Percentiles rank a stretch among this genome's conserved stretches.
These are phyloP conservation scores for Tangara arthus DNA, from an alignment of 2,797 vertebrate species.

Conservation along the genomic window DNA sequence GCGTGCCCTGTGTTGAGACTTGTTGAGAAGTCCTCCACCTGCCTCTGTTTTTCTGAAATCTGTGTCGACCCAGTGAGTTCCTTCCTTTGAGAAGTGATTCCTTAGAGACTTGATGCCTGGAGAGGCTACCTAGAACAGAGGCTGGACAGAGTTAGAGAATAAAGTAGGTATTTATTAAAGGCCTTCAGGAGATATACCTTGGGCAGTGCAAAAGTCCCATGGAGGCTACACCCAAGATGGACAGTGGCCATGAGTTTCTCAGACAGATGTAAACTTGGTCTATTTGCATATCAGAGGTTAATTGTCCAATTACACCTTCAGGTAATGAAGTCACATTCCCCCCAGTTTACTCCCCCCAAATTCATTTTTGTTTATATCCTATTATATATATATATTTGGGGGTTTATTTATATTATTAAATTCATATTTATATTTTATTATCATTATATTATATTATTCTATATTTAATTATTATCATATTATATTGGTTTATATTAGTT, in stretches of 20 bases:
- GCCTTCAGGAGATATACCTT: background rate
- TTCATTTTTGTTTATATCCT: background rate
- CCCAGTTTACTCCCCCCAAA: background rate
- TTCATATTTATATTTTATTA: no score
- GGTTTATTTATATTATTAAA: no score
- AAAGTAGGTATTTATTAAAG: background rate
- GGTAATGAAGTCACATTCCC: background rate
- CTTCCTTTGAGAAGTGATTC: background rate
- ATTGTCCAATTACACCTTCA: background rate
- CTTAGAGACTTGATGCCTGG: background rate
- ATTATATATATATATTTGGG: no score
- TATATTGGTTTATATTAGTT: no score
- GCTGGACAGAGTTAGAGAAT: background rate
- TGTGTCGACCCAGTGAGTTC: accelerated
- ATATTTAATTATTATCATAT: no score
- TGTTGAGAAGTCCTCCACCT: background rate
- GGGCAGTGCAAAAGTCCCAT: no score
- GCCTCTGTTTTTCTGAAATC: background rate
- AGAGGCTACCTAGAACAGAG: background rate
- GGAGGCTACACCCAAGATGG: background rate
- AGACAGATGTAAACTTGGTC: no score
- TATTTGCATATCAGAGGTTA: background rate
- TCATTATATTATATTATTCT: no score
- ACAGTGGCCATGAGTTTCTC: accelerated
- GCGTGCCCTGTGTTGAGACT: background rate